phyloP scores from a whole-genome alignment of 2,113 vertebrate genomes.

The Leptobrachium leishanense region DNA sequence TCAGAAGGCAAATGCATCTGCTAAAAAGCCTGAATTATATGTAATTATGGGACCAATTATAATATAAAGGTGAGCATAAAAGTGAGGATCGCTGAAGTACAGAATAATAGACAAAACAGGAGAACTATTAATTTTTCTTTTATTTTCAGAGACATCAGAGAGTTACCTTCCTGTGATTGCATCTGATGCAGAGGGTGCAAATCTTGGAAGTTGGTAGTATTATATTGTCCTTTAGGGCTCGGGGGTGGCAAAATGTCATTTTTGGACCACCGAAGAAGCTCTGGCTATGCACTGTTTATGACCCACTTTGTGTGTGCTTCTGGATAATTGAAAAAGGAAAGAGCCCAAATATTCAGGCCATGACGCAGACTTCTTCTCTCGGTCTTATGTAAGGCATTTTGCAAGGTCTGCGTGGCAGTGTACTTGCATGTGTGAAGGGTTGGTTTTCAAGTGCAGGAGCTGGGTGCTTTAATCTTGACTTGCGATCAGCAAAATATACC shows the following conservation, averaged over 20 bases:
- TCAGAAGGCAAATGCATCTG: conserved; percentile 3
- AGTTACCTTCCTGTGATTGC: too few species aligned
- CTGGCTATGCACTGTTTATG: conserved; percentile 27
- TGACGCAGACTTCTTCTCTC: conserved; percentile 10
- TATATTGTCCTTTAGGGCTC: conserved; percentile 5
- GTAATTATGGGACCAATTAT: conserved; percentile 6
- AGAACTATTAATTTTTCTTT: too few species aligned
- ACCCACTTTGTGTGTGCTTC: conserved; percentile 41
- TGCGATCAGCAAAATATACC: too few species aligned
- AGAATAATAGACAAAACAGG: too few species aligned
- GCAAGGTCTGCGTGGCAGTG: not conserved
- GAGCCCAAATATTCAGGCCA: conserved; percentile 30
- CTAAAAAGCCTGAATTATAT: conserved; percentile 11
- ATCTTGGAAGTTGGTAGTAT: too few species aligned
- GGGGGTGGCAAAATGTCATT: conserved; percentile 25
- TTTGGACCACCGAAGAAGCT: conserved; percentile 34
- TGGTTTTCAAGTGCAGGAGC: too few species aligned
- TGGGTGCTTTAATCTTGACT: too few species aligned
- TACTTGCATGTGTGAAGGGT: too few species aligned
- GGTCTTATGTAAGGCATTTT: not conserved
- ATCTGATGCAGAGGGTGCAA: too few species aligned
- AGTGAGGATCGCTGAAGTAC: not conserved
- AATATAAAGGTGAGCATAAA: not conserved
- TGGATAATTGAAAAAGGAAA: conserved; percentile 31
- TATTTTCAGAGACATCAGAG: too few species aligned